A percentile compares a stretch with the other conserved stretches of the same genome.
Evolutionary conservation across 2,797 vertebrate species (phyloP).

Genomic region (Eulemur albifrons): DNA sequence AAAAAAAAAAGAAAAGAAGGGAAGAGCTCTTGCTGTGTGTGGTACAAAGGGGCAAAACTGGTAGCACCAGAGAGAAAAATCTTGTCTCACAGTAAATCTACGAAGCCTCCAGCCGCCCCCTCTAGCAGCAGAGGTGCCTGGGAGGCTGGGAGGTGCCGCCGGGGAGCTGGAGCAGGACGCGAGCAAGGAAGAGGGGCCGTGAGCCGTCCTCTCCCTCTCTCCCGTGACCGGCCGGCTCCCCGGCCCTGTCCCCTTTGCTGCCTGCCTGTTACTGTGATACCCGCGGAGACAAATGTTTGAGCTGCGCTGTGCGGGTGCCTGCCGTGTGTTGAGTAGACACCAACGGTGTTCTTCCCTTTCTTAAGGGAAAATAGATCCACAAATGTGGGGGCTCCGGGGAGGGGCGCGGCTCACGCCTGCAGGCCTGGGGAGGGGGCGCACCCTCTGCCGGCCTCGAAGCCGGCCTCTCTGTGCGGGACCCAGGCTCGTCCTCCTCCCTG

Average conservation of each 20-base stretch:
- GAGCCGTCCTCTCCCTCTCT: accelerated
- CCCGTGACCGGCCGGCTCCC: not conserved
- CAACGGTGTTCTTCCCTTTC: accelerated
- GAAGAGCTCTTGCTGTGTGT: accelerated
- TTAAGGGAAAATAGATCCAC: not conserved
- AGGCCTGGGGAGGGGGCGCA: not conserved
- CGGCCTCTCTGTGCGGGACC: not conserved
- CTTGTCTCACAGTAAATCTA: accelerated
- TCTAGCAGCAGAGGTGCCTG: accelerated
- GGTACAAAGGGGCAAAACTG: accelerated
- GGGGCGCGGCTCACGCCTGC: not conserved
- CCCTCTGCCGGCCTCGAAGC: not conserved
- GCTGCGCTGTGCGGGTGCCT: not conserved
- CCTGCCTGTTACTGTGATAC: too few species aligned
- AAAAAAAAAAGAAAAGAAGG: not conserved
- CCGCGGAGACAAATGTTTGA: accelerated
- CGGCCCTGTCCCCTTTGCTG: not conserved
- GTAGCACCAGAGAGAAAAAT: not conserved
- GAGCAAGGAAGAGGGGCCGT: accelerated
- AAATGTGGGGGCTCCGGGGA: accelerated
- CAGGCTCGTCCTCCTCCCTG: not conserved
- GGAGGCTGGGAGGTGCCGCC: accelerated
- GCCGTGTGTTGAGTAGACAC: accelerated
- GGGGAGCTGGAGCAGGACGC: accelerated
- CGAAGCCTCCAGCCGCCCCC: accelerated